Percentiles rank a stretch among this genome's conserved stretches.
Evolutionary conservation across 53 echinoderm and acorn worm species (phyloP).

Genomic region (Hippasteria phrygiana): DNA sequence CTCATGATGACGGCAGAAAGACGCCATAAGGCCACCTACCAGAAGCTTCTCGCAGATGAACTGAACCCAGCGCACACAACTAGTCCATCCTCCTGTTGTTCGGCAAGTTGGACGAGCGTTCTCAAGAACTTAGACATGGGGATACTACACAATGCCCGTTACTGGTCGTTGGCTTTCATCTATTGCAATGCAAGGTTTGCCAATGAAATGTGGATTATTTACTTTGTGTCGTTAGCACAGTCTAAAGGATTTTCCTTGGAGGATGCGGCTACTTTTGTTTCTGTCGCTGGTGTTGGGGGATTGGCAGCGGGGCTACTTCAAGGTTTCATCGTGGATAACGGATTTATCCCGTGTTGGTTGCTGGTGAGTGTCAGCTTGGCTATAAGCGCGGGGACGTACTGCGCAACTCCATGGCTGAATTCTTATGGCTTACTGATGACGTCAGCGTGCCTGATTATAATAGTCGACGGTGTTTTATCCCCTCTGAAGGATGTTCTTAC

Average conservation of each 20-base stretch:
- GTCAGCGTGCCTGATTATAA: neutral
- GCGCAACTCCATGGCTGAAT: neutral
- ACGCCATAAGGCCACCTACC: neutral
- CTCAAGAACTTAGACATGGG: neutral
- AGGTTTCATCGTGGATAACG: neutral
- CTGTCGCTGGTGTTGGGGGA: constrained; percentile 14
- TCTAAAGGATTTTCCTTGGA: neutral
- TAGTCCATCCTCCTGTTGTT: neutral
- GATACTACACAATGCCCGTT: neutral
- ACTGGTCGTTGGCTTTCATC: neutral
- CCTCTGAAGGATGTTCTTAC: neutral
- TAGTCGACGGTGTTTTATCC: neutral
- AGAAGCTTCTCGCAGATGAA: neutral
- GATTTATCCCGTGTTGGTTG: neutral
- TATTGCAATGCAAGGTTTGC: neutral
- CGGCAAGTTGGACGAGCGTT: neutral
- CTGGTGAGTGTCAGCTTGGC: neutral
- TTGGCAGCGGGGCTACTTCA: neutral
- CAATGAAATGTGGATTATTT: constrained; percentile 2
- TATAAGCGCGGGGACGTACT: neutral
- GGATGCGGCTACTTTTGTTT: neutral
- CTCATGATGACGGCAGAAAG: neutral
- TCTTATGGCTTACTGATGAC: neutral
- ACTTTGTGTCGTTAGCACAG: constrained; percentile 32
- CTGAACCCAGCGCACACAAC: neutral